Evolutionary conservation across 2,888 invertebrate species (phyloP).

Genomic region (Caenorhabditis uteleia): DNA sequence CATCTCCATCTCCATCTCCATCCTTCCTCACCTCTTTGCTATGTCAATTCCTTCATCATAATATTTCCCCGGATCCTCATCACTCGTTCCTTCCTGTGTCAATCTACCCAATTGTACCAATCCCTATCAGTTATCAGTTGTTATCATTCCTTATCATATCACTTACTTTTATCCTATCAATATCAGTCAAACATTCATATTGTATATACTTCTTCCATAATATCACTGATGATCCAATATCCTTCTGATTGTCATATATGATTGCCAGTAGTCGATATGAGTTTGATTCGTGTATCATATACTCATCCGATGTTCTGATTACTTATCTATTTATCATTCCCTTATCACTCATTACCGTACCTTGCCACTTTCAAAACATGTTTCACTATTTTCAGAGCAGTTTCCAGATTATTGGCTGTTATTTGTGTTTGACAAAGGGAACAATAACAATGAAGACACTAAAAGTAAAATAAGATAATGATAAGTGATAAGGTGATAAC

Average conservation of each 20-base stretch:
- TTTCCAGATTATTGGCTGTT: slow-evolving; percentile 17
- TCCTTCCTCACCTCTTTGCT: slow-evolving; percentile 6
- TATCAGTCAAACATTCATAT: slow-evolving; percentile 3
- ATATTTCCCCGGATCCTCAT: slow-evolving; percentile 7
- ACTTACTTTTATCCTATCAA: slow-evolving; percentile 12
- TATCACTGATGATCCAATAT: slow-evolving; percentile 22
- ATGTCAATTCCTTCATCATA: slow-evolving; percentile 9
- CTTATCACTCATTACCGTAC: background rate
- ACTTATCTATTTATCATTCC: too few species aligned
- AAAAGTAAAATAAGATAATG: slow-evolving; percentile 2
- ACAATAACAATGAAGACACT: slow-evolving; percentile 26
- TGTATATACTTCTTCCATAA: slow-evolving; percentile 34
- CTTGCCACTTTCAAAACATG: slow-evolving; percentile 5
- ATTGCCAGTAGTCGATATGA: slow-evolving; percentile 35
- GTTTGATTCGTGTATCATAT: slow-evolving; percentile 20
- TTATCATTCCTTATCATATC: background rate
- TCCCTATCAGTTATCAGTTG: background rate
- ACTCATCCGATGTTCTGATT: background rate
- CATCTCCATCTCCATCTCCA: too few species aligned
- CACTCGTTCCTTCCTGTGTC: slow-evolving; percentile 2
- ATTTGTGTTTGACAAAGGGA: slow-evolving; percentile 33
- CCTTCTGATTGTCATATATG: slow-evolving; percentile 42
- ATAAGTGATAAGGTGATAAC: too few species aligned
- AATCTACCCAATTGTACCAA: slow-evolving; percentile 14
- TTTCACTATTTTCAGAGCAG: slow-evolving; percentile 31